These are phyloP conservation scores for Onchidella celtica DNA, from an alignment of 2,888 invertebrate species.

Conservation along the genomic window DNA sequence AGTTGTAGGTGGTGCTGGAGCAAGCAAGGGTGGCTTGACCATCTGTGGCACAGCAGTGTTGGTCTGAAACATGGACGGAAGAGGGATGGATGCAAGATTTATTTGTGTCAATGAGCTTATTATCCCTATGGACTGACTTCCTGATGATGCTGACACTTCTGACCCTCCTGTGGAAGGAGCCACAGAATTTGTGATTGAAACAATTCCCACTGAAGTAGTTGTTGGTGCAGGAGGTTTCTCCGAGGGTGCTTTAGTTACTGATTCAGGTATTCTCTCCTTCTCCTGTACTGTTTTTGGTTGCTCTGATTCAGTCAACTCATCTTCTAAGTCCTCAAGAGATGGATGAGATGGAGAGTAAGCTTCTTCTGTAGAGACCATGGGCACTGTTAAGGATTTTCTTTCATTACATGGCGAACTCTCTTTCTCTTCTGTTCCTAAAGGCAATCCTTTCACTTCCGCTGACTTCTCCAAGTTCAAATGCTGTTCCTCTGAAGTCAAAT, in stretches of 20 bases:
- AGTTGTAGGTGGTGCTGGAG: not conserved
- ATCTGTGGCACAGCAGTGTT: not conserved
- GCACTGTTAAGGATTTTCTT: not conserved
- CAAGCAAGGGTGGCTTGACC: not conserved
- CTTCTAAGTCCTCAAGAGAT: slow-evolving; percentile 40
- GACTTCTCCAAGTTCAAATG: not conserved
- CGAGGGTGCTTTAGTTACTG: no score
- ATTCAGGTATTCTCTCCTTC: no score
- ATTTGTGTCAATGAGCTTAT: not conserved
- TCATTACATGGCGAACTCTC: no score
- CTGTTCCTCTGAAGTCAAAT: no score
- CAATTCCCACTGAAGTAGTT: no score
- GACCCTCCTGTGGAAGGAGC: no score
- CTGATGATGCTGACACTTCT: not conserved
- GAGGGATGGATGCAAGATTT: slow-evolving; percentile 8
- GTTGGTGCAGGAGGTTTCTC: no score
- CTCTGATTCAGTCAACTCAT: no score
- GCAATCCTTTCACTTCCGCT: not conserved
- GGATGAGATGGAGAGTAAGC: slow-evolving; percentile 47
- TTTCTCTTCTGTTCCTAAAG: not conserved
- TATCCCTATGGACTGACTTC: not conserved
- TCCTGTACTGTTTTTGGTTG: no score
- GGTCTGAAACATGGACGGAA: not conserved
- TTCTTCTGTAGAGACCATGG: slow-evolving; percentile 29
- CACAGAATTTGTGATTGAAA: no score